A percentile compares a stretch with the other conserved stretches of the same genome.
Conservation (phyloP, 2,888 invertebrate species). For the Aproaerema taeniolella region DNA sequence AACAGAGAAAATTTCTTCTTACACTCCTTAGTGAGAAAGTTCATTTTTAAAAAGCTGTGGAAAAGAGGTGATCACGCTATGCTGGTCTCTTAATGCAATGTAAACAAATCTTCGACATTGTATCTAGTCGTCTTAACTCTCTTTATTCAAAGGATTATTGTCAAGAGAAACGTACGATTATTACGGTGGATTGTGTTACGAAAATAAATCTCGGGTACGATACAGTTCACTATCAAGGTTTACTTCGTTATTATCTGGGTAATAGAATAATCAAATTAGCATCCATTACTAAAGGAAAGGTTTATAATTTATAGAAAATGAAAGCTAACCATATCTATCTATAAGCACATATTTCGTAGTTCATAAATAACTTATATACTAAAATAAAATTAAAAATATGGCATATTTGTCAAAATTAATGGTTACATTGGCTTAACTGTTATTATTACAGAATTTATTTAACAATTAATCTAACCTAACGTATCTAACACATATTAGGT, state of each 20-base stretch:
- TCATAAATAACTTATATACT: too few species aligned
- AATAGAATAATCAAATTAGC: too few species aligned
- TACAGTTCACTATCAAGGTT: constrained; percentile 56
- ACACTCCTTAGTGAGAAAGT: constrained; percentile 44
- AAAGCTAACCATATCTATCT: too few species aligned
- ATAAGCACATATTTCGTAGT: too few species aligned
- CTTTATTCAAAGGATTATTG: constrained; percentile 74
- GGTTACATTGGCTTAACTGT: too few species aligned
- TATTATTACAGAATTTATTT: too few species aligned
- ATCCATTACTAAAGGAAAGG: too few species aligned
- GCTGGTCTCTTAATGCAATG: constrained; percentile 56
- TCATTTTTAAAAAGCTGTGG: constrained; percentile 42
- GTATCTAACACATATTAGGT: too few species aligned
- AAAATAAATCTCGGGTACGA: constrained; percentile 70
- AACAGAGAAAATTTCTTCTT: constrained; percentile 39
- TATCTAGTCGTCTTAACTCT: constrained; percentile 70
- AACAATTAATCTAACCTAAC: too few species aligned
- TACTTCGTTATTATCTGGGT: constrained; percentile 60
- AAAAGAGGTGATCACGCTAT: constrained; percentile 60
- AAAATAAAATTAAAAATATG: too few species aligned
- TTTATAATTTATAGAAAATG: too few species aligned
- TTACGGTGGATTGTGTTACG: constrained; percentile 70
- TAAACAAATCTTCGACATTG: constrained; percentile 74
- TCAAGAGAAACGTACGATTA: constrained; percentile 75
- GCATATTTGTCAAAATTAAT: too few species aligned